A percentile compares a stretch with the other conserved stretches of the same genome.
These are phyloP conservation scores for Metalampra italica DNA, from an alignment of 2,888 invertebrate species.

Conservation along the genomic window DNA sequence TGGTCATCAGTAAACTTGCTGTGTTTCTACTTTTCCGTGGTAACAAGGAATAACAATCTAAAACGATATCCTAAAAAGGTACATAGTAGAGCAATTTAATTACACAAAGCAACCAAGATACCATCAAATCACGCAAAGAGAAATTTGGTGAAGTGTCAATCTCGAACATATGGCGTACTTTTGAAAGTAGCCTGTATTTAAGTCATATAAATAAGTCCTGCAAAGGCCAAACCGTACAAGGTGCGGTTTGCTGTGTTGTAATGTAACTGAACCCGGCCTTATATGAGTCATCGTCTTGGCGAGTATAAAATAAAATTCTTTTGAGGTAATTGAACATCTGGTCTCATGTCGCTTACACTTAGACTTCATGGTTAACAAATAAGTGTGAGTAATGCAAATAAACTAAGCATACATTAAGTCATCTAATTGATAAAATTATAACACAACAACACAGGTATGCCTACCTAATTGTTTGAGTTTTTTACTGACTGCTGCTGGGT, in stretches of 20 bases:
- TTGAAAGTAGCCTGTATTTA: constrained; percentile 71
- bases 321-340: constrained; percentile 66
- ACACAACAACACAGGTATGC: background rate
- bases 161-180: constrained; percentile 69
- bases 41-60: too few species aligned
- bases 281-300: constrained; percentile 61
- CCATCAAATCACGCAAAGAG: constrained; percentile 31
- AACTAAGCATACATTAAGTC: constrained; percentile 2
- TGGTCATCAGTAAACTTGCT: too few species aligned
- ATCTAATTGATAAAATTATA: constrained; percentile 14
- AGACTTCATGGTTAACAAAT: constrained; percentile 11
- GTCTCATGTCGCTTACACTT: constrained; percentile 23
- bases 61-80: too few species aligned
- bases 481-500: too few species aligned
- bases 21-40: too few species aligned
- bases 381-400: constrained; percentile 7
- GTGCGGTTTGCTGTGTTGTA: constrained; percentile 45
- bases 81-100: background rate
- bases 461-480: too few species aligned
- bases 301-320: constrained; percentile 61
- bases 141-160: constrained; percentile 68
- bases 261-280: constrained; percentile 56
- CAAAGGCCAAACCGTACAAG: constrained; percentile 72
- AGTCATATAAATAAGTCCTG: constrained; percentile 68
- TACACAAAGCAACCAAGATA: background rate